Evolutionary conservation across 2,888 invertebrate genomes (phyloP).

Genomic region (Mesochorus sp.): DNA sequence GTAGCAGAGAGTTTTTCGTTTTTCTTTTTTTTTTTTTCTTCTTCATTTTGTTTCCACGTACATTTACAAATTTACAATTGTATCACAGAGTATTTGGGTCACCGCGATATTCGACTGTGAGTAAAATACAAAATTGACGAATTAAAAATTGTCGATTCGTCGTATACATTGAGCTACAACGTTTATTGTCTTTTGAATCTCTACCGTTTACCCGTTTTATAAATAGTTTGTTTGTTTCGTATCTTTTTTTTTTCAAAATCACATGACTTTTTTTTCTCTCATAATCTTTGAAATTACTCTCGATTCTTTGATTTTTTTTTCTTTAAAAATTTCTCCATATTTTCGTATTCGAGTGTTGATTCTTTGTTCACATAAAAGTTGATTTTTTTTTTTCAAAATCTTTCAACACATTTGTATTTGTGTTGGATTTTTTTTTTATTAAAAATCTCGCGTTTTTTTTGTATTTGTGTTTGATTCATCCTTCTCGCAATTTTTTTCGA

Average conservation of each 20-base stretch:
- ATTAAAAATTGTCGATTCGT: conserved; percentile 2
- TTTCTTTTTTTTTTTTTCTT: too few relatives aligned
- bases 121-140: background rate
- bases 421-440: background rate
- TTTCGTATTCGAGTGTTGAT: too few relatives aligned
- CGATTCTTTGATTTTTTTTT: too few relatives aligned
- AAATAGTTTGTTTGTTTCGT: too few relatives aligned
- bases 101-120: conserved; percentile 1
- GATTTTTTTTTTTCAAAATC: conserved; percentile 1
- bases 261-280: too few relatives aligned
- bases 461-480: too few relatives aligned
- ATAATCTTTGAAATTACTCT: too few relatives aligned
- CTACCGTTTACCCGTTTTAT: conserved; percentile 10
- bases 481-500: too few relatives aligned
- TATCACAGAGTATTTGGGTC: conserved; percentile 31
- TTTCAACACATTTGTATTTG: too few relatives aligned
- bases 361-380: too few relatives aligned
- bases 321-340: background rate
- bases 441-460: background rate
- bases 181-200: conserved; percentile 38
- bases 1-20: background rate
- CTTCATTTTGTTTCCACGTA: too few relatives aligned
- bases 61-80: conserved; percentile 1
- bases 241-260: too few relatives aligned
- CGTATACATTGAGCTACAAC: background rate